phyloP scores from a whole-genome alignment of 2,888 invertebrate species.

The Dendrolimus houi region DNA sequence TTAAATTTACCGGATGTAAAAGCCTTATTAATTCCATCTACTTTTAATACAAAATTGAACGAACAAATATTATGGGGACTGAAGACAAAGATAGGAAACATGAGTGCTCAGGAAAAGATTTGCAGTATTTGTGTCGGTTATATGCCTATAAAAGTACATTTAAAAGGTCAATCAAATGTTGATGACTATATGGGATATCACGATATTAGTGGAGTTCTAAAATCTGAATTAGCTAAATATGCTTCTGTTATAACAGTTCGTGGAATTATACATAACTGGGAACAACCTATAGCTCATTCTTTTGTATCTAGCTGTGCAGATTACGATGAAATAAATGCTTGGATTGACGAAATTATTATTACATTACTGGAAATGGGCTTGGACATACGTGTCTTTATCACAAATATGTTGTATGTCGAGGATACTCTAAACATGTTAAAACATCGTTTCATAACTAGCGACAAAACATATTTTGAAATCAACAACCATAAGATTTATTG shows the following conservation, averaged over 20 bases:
- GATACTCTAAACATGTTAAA: constrained; percentile 5
- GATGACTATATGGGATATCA: constrained; percentile 15
- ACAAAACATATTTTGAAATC: constrained; percentile 11
- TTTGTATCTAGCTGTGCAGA: constrained; percentile 10
- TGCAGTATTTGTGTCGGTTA: constrained; percentile 14
- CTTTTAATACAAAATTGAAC: constrained; percentile 9
- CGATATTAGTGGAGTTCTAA: constrained; percentile 15
- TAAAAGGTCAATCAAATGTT: constrained; percentile 13
- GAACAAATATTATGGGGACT: constrained; percentile 9
- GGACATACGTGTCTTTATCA: constrained; percentile 10
- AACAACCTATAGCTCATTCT: constrained; percentile 14
- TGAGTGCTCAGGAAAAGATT: constrained; percentile 13
- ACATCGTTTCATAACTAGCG: constrained; percentile 1
- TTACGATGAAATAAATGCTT: constrained; percentile 8
- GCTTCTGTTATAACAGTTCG: constrained; percentile 13
- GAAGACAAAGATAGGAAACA: constrained; percentile 14
- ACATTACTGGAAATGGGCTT: constrained; percentile 12
- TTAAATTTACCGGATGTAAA: constrained; percentile 10
- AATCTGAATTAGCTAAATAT: constrained; percentile 9
- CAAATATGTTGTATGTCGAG: constrained; percentile 1
- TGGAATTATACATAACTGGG: constrained; percentile 17
- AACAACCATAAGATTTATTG: constrained; percentile 11
- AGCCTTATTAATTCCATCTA: constrained; percentile 12
- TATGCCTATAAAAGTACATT: constrained; percentile 15
- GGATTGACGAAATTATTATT: constrained; percentile 12